Conservation (phyloP, 1,140 invertebrate genomes). For the Zaprionus lachaisei region DNA sequence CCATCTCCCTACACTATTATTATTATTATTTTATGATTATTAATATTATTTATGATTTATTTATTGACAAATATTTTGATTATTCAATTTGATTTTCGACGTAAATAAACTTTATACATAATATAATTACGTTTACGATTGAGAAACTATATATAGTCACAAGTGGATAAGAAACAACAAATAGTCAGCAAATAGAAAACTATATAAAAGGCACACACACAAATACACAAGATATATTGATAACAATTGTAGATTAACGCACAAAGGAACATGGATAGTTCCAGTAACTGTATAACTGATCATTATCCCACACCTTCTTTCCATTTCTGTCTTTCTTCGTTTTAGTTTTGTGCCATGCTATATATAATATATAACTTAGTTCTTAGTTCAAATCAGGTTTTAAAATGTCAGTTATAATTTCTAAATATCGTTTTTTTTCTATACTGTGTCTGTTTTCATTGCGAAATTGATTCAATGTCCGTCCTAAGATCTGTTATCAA, state of each 20-base stretch:
- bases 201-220: constrained; percentile 35
- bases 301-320: not conserved
- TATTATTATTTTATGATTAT: constrained; percentile 1
- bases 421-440: constrained; percentile 41
- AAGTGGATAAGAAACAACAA: constrained; percentile 19
- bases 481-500: constrained; percentile 72
- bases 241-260: constrained; percentile 56
- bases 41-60: constrained; percentile 43
- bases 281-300: constrained; percentile 7
- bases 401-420: constrained; percentile 34
- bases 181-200: constrained; percentile 42
- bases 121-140: constrained; percentile 10
- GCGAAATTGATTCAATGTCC: constrained; percentile 71
- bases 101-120: constrained; percentile 8
- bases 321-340: constrained; percentile 8
- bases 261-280: constrained; percentile 53
- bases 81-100: constrained; percentile 15
- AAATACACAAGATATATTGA: not conserved
- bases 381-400: constrained; percentile 44
- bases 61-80: constrained; percentile 30
- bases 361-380: constrained; percentile 1
- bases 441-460: constrained; percentile 17
- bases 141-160: constrained; percentile 27
- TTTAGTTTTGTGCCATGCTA: constrained; percentile 48
- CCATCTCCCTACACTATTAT: constrained; percentile 46